Percentiles rank a stretch among this genome's conserved stretches.
These are phyloP conservation scores for Celastrina argiolus DNA, from an alignment of 2,888 invertebrate species.

Conservation along the genomic window DNA sequence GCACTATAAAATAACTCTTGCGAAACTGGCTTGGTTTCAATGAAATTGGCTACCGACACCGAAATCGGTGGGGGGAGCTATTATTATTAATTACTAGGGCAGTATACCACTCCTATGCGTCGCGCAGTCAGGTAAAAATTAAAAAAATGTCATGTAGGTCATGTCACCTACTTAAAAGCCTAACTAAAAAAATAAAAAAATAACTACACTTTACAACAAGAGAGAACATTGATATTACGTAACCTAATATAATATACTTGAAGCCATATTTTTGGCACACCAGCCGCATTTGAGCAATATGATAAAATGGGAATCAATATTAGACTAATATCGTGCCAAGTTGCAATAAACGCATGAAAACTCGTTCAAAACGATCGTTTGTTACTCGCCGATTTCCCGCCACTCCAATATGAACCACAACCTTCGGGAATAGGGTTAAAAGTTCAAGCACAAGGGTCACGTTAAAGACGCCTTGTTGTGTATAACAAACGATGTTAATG, in stretches of 20 bases:
- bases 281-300: constrained; percentile 40
- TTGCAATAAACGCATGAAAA: constrained; percentile 68
- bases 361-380: constrained; percentile 48
- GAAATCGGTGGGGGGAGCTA: no score
- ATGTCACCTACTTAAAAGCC: background rate
- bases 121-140: no score
- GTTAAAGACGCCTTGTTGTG: constrained; percentile 45
- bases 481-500: constrained; percentile 61
- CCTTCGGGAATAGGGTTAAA: constrained; percentile 24
- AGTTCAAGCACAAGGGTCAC: constrained; percentile 21
- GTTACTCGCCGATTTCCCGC: constrained; percentile 51
- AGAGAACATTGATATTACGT: background rate
- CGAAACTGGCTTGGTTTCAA: no score
- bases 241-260: constrained; percentile 13
- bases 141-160: no score
- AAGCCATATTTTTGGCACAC: constrained; percentile 13
- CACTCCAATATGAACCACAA: constrained; percentile 23
- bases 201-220: background rate
- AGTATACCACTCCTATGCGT: no score
- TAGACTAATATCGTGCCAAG: constrained; percentile 63
- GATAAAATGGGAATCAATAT: constrained; percentile 62
- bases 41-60: no score
- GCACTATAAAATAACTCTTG: no score
- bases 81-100: no score
- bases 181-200: background rate